phyloP scores from a whole-genome alignment of 2,888 invertebrate genomes.

The Frankliniella intonsa region DNA sequence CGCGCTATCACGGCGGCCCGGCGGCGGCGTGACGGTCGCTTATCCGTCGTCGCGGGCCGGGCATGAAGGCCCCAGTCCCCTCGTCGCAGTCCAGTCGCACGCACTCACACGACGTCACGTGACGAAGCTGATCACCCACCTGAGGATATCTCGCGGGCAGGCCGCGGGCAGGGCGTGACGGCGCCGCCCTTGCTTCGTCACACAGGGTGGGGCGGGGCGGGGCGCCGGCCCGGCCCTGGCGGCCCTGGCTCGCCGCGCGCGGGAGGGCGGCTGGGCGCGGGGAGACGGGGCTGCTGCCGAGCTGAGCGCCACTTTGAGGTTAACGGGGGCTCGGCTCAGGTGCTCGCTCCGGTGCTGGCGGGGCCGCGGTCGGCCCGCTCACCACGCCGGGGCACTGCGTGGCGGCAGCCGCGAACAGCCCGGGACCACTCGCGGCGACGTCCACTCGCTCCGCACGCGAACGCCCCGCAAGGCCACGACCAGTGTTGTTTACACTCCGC shows the following conservation, averaged over 20 bases:
- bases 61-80: no score
- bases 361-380: slow-evolving; percentile 29
- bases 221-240: slow-evolving; percentile 1
- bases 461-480: not conserved
- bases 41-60: no score
- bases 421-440: slow-evolving; percentile 31
- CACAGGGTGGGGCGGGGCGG: not conserved
- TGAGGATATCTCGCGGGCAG: not conserved
- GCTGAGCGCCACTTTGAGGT: not conserved
- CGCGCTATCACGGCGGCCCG: slow-evolving; percentile 21
- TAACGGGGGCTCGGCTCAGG: not conserved
- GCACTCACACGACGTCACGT: no score
- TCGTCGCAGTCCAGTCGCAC: no score
- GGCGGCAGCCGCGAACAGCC: slow-evolving; percentile 22
- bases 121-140: not conserved
- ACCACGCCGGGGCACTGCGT: slow-evolving; percentile 31
- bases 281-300: no score
- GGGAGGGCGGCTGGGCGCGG: not conserved
- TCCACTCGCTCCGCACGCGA: not conserved
- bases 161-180: slow-evolving; percentile 33
- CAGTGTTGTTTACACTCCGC: not conserved
- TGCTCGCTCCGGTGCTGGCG: not conserved
- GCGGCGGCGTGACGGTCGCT: no score
- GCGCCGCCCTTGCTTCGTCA: not conserved
- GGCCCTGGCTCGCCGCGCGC: not conserved